These are phyloP conservation scores for Circaetus cinerascens DNA, from an alignment of 2,113 vertebrate species.

Conservation along the genomic window DNA sequence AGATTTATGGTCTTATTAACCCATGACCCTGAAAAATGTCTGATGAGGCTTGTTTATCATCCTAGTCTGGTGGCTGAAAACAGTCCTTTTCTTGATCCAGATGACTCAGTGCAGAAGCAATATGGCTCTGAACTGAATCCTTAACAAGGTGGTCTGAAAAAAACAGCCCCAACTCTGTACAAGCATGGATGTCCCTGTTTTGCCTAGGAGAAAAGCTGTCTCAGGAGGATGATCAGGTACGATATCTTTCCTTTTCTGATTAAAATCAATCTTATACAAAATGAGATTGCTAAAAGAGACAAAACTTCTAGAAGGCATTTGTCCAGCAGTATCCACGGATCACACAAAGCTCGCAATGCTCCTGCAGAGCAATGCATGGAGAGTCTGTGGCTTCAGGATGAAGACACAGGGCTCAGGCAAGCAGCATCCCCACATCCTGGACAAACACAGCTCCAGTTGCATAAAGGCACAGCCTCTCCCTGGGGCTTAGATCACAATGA, in stretches of 20 bases:
- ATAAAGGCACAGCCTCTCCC: not conserved
- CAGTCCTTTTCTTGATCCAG: not conserved
- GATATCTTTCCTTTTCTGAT: not conserved
- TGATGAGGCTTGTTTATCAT: slow-evolving; percentile 3
- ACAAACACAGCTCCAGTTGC: not conserved
- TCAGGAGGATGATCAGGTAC: not conserved
- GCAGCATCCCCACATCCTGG: not conserved
- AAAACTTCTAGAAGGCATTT: not conserved
- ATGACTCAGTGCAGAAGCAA: not conserved
- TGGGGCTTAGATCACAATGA: not conserved
- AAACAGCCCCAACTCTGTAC: not conserved
- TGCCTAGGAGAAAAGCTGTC: not conserved
- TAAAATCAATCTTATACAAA: not conserved
- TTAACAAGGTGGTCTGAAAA: not conserved
- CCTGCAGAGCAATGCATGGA: not conserved
- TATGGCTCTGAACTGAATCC: not conserved
- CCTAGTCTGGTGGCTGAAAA: not conserved
- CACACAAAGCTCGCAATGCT: fast-evolving
- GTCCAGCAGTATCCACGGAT: not conserved
- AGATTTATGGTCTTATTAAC: slow-evolving; percentile 9
- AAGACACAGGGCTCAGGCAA: not conserved
- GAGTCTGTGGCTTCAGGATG: not conserved
- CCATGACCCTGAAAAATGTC: not conserved
- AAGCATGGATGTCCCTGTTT: not conserved
- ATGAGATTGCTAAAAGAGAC: not conserved